These are phyloP conservation scores for Cloeon dipterum DNA, from an alignment of 2,888 invertebrate species.

Conservation along the genomic window DNA sequence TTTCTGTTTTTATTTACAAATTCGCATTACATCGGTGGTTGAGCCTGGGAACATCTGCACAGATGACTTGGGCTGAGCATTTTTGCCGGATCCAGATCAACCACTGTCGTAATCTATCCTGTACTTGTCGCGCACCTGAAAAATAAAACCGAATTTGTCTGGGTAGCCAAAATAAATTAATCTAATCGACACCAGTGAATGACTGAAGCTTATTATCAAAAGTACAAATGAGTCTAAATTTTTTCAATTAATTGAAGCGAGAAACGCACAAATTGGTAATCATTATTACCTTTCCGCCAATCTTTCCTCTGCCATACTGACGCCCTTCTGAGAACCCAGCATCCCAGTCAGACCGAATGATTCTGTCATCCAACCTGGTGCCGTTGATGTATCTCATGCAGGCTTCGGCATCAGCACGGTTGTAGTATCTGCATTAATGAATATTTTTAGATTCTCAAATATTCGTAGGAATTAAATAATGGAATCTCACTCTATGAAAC, in stretches of 20 bases:
- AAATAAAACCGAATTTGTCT: conserved; percentile 8
- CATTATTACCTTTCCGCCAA: conserved; percentile 73
- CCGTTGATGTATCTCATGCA: conserved; percentile 88
- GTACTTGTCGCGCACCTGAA: conserved; percentile 88
- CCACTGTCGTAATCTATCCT: conserved; percentile 92
- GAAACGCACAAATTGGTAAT: conserved; percentile 1
- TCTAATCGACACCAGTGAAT: no score
- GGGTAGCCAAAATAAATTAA: no score
- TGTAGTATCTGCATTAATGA: conserved; percentile 29
- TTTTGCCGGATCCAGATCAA: conserved; percentile 91
- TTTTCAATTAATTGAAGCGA: no score
- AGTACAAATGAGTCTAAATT: no score
- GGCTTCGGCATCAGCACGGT: conserved; percentile 46
- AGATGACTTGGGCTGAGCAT: conserved; percentile 73
- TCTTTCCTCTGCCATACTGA: conserved; percentile 94
- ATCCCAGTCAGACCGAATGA: conserved; percentile 97
- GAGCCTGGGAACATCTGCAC: no score
- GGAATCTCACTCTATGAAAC: conserved; percentile 74
- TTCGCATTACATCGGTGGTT: no score
- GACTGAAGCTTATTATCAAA: no score
- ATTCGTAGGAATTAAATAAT: conserved; percentile 10
- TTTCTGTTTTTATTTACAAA: no score
- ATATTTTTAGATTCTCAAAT: no score
- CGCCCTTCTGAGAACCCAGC: conserved; percentile 96
- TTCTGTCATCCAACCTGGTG: conserved; percentile 85